phyloP scores from a whole-genome alignment of 2,113 vertebrate species.

The Podilymbus podiceps region DNA sequence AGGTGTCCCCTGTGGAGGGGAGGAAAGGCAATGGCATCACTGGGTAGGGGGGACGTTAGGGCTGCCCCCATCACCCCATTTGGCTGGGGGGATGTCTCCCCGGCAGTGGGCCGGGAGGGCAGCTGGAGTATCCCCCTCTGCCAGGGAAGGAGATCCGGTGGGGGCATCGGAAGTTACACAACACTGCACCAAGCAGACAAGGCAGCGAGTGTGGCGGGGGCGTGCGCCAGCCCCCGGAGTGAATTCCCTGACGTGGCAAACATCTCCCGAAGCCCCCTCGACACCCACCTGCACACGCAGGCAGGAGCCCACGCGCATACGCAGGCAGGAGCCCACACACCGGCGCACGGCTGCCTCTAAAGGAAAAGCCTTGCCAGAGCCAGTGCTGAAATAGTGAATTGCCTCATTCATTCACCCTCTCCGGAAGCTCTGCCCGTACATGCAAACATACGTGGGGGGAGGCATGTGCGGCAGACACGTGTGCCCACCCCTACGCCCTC shows the following conservation, averaged over 20 bases:
- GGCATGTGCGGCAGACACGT: not conserved
- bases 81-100: not conserved
- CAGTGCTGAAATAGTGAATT: slow-evolving; percentile 53
- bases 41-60: accelerated
- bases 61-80: not conserved
- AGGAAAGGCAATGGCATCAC: not conserved
- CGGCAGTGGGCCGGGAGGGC: not conserved
- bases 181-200: slow-evolving; percentile 13
- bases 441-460: not conserved
- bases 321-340: slow-evolving; percentile 52
- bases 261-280: slow-evolving; percentile 58
- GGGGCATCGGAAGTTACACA: slow-evolving; percentile 50
- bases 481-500: not conserved
- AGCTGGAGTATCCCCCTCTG: not conserved
- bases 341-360: slow-evolving; percentile 32
- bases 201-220: not conserved
- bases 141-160: slow-evolving; percentile 11
- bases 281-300: slow-evolving; percentile 57
- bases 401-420: slow-evolving; percentile 60
- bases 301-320: slow-evolving; percentile 57
- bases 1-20: not conserved
- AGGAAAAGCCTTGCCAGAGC: slow-evolving; percentile 30
- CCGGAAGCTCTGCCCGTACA: slow-evolving; percentile 41
- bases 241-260: slow-evolving; percentile 69
- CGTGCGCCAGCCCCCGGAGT: not conserved